Evolutionary conservation across 2,888 invertebrate genomes (phyloP), one percentile per base, ranked within the genome.

Genomic region (Metopia argyrocephala): DNA sequence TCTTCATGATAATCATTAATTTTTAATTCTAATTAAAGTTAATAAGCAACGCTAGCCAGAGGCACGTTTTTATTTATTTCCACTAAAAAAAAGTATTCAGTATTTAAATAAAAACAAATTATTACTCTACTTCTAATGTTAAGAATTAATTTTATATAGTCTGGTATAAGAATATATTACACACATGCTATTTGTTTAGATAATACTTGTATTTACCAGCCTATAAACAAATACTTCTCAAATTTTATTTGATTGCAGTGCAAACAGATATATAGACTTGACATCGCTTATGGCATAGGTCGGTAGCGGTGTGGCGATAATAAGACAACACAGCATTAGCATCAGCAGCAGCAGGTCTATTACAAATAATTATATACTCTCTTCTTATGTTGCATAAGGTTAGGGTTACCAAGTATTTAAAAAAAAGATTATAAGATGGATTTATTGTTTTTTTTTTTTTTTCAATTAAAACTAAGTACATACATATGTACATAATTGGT

Each of bases 171-270:
- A n/a, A n/a, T n/a, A n/a, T n/a, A n/a, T n/a, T n/a, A n/a, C n/a
- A 45, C 45, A n/a, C n/a, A n/a, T n/a, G 56, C 64, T 46, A 64
- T 76, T 81, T 81, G 80, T 81, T 81, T 81, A 76, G 69, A 65
- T 64, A n/a, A n/a, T n/a, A n/a, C n/a, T n/a, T n/a, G n/a, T n/a
- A n/a, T n/a, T 76, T 59, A 54, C 12, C 46, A 56, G 65, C 9
- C 61, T 15, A 50, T 62, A 71, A 73, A 76, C 54, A 78, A 78
- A 65, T 71, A 65, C 50, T 45, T 68, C 27, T 65, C 23, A 52
- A 69, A n/a, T n/a, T n/a, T 81, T 76, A 81, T 81, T 73, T 65
- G 80, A 76, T 73, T 76, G 54, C 31, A 74, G 69, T 65, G 80
- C 64, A 73, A 76, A 81, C 80, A 81, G 69, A 31, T 65, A 68